These are phyloP conservation scores for Allygus modestus DNA, from an alignment of 2,888 invertebrate species.

Conservation along the genomic window DNA sequence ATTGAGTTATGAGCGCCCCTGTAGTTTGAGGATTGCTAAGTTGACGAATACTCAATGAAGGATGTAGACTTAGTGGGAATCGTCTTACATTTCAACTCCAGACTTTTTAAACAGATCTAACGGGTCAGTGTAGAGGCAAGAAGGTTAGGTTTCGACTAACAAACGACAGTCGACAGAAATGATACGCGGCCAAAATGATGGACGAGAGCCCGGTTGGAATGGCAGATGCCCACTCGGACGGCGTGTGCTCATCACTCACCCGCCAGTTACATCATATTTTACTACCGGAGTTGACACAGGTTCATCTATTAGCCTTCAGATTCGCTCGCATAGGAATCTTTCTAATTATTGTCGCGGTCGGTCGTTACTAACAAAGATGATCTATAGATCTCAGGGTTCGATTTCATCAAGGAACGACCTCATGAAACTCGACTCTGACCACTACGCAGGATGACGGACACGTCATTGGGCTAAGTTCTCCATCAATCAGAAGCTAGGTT, in stretches of 20 bases:
- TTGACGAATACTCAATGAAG: too few species aligned
- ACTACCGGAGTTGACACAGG: slow-evolving; percentile 52
- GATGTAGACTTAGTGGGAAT: too few species aligned
- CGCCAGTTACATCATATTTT: slow-evolving; percentile 44
- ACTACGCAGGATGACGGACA: neutral
- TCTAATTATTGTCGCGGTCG: slow-evolving; percentile 18
- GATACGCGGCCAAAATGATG: slow-evolving; percentile 12
- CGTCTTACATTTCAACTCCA: too few species aligned
- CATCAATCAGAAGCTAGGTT: slow-evolving; percentile 42
- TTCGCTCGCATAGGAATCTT: too few species aligned
- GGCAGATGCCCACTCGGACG: neutral
- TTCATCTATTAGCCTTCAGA: slow-evolving; percentile 43
- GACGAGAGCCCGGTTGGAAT: neutral
- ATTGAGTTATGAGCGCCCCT: too few species aligned
- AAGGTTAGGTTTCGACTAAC: slow-evolving; percentile 9
- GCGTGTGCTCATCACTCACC: slow-evolving; percentile 27
- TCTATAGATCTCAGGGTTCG: neutral
- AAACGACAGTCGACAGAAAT: slow-evolving; percentile 11
- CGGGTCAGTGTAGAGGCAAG: neutral
- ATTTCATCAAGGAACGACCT: slow-evolving; percentile 5
- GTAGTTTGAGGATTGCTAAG: too few species aligned
- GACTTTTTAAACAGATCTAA: too few species aligned
- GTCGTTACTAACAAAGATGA: slow-evolving; percentile 21
- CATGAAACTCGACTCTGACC: slow-evolving; percentile 17
- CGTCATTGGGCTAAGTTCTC: slow-evolving; percentile 3